Evolutionary conservation across 92 coral and sea anemone genomes (phyloP).

Genomic region (Umimayanthus kanabou): DNA sequence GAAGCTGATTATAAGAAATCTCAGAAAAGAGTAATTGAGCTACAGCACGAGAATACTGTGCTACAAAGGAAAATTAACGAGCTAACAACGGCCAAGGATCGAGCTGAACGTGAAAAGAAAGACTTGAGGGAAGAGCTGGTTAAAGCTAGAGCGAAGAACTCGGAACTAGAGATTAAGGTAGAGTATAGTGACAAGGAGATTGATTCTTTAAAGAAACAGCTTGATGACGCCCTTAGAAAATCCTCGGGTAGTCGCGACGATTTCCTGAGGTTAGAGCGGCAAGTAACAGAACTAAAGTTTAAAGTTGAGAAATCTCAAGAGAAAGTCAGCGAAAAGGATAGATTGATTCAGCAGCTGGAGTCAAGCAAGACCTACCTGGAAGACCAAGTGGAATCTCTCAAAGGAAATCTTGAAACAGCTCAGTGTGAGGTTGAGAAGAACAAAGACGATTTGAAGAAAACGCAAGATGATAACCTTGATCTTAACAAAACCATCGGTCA

Average conservation of each 20-base stretch:
- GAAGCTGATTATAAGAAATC: constrained; percentile 79
- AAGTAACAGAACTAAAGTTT: constrained; percentile 83
- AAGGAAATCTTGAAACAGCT: constrained; percentile 55
- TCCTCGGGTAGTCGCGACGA: constrained; percentile 81
- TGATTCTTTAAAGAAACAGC: constrained; percentile 75
- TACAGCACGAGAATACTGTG: constrained; percentile 71
- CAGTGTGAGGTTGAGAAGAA: constrained; percentile 71
- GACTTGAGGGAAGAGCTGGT: constrained; percentile 74
- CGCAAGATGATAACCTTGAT: constrained; percentile 85
- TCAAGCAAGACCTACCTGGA: constrained; percentile 72
- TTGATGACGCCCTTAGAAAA: constrained; percentile 69
- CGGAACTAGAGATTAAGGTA: constrained; percentile 82
- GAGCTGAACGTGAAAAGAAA: constrained; percentile 68
- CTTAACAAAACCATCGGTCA: constrained; percentile 65
- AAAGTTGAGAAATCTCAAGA: constrained; percentile 83
- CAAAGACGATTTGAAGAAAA: constrained; percentile 72
- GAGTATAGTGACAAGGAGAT: constrained; percentile 80
- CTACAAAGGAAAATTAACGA: constrained; percentile 73
- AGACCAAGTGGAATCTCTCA: constrained; percentile 80
- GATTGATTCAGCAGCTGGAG: constrained; percentile 78
- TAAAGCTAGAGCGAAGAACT: constrained; percentile 60
- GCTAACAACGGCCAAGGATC: constrained; percentile 65
- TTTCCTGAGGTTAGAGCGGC: constrained; percentile 76
- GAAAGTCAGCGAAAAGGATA: constrained; percentile 86
- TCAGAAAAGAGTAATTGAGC: constrained; percentile 77